A percentile compares a stretch with the other conserved stretches of the same genome.
phyloP scores from a whole-genome alignment of 2,113 vertebrate genomes.

The Megaceryle torquata region DNA sequence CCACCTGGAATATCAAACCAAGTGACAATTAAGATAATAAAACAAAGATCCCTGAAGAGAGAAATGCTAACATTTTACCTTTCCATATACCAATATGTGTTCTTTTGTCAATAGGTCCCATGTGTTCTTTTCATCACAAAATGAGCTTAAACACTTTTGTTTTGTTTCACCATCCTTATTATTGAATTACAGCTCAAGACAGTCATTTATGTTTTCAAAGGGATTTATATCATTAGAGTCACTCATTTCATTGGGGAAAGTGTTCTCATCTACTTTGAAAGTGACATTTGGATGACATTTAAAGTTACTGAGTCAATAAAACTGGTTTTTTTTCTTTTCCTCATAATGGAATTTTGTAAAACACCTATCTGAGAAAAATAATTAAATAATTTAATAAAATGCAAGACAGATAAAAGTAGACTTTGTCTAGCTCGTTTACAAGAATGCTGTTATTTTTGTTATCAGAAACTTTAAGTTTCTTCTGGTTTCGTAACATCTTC shows the following conservation, averaged over 20 bases:
- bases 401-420: not conserved
- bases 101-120: not conserved
- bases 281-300: conserved; percentile 14
- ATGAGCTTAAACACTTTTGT: not conserved
- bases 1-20: not conserved
- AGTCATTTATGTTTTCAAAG: not conserved
- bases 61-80: not conserved
- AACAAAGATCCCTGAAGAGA: not conserved
- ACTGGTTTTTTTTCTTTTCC: not conserved
- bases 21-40: not conserved
- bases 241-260: not conserved
- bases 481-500: not conserved
- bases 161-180: not conserved
- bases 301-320: not conserved
- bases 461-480: not conserved
- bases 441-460: not conserved
- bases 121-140: not conserved
- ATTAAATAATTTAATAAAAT: not conserved
- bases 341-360: not conserved
- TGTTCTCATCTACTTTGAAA: not conserved
- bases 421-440: not conserved
- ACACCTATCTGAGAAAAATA: not conserved
- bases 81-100: not conserved
- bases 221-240: not conserved
- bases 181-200: not conserved